phyloP scores from a whole-genome alignment of 2,888 invertebrate species.

The Drosophila fulvimacula region DNA sequence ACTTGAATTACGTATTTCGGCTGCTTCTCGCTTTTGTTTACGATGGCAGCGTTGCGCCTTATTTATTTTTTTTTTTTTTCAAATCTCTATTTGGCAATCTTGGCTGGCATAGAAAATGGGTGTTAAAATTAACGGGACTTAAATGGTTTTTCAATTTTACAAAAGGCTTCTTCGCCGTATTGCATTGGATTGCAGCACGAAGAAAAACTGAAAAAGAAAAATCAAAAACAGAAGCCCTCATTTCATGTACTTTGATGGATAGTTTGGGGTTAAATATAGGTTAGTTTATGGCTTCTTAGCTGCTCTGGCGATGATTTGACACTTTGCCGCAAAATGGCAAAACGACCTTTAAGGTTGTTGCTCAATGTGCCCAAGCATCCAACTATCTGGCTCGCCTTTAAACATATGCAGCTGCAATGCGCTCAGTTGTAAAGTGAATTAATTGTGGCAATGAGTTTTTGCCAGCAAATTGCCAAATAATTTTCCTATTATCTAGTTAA shows the following conservation, averaged over 20 bases:
- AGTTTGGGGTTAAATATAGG: constrained; percentile 80
- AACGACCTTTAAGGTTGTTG: constrained; percentile 79
- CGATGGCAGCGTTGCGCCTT: constrained; percentile 43
- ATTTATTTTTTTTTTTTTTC: constrained; percentile 26
- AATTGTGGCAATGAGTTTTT: constrained; percentile 42
- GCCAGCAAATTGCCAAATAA: constrained; percentile 37
- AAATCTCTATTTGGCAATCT: constrained; percentile 51
- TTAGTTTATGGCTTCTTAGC: constrained; percentile 69
- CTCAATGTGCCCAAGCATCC: constrained; percentile 46
- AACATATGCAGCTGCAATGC: constrained; percentile 29
- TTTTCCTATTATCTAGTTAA: constrained; percentile 20
- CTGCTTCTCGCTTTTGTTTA: constrained; percentile 74
- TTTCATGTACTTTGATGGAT: constrained; percentile 73
- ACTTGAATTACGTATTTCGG: constrained; percentile 78
- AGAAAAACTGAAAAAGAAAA: constrained; percentile 16
- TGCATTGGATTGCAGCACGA: constrained; percentile 56
- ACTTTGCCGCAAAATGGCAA: constrained; percentile 56
- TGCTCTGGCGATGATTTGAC: constrained; percentile 69
- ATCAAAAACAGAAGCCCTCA: constrained; percentile 45
- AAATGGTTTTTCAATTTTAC: constrained; percentile 78
- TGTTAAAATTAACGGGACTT: constrained; percentile 78
- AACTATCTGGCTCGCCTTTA: constrained; percentile 30
- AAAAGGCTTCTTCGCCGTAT: constrained; percentile 54
- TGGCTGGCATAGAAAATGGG: constrained; percentile 71
- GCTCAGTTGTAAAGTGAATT: constrained; percentile 35